phyloP scores from a whole-genome alignment of 2,113 vertebrate genomes.

The Tympanuchus pallidicinctus region DNA sequence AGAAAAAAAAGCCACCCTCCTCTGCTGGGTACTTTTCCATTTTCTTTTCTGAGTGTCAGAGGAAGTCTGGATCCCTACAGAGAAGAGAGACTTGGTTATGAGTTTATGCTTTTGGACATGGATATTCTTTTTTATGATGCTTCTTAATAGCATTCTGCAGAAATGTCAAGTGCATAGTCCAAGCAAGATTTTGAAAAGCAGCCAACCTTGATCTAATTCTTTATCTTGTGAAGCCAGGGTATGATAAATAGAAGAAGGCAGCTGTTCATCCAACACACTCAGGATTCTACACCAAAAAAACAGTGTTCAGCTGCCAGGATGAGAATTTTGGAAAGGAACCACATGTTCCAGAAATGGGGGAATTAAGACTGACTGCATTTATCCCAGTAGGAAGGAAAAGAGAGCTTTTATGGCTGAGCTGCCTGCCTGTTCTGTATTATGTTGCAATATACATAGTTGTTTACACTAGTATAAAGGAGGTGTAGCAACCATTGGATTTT shows the following conservation, averaged over 20 bases:
- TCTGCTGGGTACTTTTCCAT: neutral
- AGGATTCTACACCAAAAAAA: neutral
- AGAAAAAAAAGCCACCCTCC: neutral
- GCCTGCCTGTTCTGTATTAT: neutral
- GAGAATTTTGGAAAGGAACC: neutral
- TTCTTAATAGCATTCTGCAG: neutral
- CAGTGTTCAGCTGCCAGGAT: neutral
- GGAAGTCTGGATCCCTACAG: neutral
- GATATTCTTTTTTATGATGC: neutral
- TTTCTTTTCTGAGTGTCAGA: neutral
- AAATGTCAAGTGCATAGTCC: neutral
- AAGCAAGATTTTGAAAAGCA: neutral
- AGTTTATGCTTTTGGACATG: neutral
- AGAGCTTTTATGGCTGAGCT: neutral
- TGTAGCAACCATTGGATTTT: neutral
- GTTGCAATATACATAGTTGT: neutral
- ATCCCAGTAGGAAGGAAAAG: neutral
- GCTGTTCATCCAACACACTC: neutral
- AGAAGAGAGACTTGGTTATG: neutral
- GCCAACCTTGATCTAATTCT: neutral
- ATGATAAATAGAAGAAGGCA: neutral
- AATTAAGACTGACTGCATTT: neutral
- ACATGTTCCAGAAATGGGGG: neutral
- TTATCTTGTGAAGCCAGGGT: neutral
- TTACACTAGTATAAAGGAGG: neutral